phyloP scores from a whole-genome alignment of 2,797 vertebrate genomes.

The Enteromius radiatus region DNA sequence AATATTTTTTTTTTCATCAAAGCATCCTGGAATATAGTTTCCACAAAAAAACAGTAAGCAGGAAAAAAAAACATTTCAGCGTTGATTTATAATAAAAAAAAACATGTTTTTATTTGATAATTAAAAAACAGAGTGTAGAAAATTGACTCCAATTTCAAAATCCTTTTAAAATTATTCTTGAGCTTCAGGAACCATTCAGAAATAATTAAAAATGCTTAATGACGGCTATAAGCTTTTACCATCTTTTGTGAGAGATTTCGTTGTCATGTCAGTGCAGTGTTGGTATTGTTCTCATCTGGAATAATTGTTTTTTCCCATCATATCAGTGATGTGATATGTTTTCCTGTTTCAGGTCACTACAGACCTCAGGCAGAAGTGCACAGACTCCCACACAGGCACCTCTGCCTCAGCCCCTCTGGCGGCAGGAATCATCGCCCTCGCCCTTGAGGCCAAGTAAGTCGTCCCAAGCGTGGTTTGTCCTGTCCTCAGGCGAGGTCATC shows the following conservation, averaged over 20 bases:
- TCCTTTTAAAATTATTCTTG: background rate
- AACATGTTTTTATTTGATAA: background rate
- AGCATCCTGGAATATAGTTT: background rate
- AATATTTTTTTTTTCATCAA: background rate
- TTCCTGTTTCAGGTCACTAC: slow-evolving; percentile 86
- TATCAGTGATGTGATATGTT: slow-evolving; percentile 8
- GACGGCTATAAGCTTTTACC: background rate
- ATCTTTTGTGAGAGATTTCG: background rate
- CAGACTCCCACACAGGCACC: slow-evolving; percentile 95
- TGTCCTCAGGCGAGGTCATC: slow-evolving; percentile 12
- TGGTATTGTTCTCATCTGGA: background rate
- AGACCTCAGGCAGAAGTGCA: slow-evolving; percentile 95
- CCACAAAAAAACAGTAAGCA: background rate
- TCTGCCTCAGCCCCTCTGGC: slow-evolving; percentile 95
- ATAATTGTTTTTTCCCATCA: background rate
- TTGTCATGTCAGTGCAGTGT: background rate
- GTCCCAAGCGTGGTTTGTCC: slow-evolving; percentile 5
- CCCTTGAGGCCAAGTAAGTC: slow-evolving; percentile 86
- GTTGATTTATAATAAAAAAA: background rate
- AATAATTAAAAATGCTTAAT: background rate
- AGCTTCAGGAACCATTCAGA: background rate
- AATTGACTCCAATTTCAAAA: background rate
- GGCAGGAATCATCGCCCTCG: slow-evolving; percentile 95
- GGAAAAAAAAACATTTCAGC: background rate
- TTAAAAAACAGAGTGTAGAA: background rate